Percentiles rank a stretch among this genome's conserved stretches.
Evolutionary conservation across 2,113 vertebrate genomes (phyloP).

Genomic region (Pseudopipra pipra): DNA sequence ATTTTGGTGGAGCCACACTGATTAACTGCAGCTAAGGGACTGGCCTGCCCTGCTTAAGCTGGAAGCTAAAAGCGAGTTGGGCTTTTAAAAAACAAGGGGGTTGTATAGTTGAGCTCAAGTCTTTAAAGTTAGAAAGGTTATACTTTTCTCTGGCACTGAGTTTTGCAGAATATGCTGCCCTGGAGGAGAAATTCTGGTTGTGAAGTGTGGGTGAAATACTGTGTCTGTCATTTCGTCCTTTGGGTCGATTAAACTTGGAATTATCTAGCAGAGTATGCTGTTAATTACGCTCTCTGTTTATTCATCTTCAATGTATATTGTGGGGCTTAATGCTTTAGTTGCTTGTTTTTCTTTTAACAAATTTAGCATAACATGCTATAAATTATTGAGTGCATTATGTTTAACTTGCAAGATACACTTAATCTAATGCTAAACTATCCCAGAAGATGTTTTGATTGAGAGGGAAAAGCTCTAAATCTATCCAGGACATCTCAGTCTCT

Average conservation of each 20-base stretch:
- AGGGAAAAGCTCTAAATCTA: neutral
- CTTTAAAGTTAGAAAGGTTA: neutral
- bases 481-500: neutral
- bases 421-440: neutral
- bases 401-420: neutral
- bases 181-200: neutral
- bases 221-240: neutral
- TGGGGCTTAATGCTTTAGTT: neutral
- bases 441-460: neutral
- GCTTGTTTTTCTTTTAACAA: neutral
- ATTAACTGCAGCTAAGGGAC: constrained; percentile 25
- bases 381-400: neutral
- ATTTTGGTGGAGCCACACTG: neutral
- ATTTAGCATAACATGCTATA: neutral
- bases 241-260: neutral
- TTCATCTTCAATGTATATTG: neutral
- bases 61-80: neutral
- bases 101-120: neutral
- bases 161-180: neutral
- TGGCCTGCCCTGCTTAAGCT: neutral
- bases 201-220: neutral
- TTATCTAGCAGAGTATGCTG: neutral
- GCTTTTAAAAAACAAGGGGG: neutral
- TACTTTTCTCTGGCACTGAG: neutral
- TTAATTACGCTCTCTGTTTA: neutral